phyloP scores from a whole-genome alignment of 1,140 invertebrate species.

The Apis dorsata region DNA sequence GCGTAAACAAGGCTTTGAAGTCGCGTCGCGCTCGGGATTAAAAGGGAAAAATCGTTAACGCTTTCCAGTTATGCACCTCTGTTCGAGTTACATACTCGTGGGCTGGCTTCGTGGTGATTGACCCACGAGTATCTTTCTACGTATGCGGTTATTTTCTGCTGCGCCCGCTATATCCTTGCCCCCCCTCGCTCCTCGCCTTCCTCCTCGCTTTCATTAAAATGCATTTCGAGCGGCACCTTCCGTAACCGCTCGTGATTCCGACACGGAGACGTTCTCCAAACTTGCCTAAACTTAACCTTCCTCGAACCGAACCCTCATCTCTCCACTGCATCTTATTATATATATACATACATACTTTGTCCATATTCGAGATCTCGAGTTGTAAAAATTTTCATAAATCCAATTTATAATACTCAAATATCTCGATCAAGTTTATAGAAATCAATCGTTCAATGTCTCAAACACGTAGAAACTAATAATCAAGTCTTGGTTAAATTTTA shows the following conservation, averaged over 20 bases:
- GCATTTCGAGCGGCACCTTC: background rate
- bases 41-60: slow-evolving; percentile 40
- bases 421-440: too few relatives aligned
- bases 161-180: slow-evolving; percentile 1
- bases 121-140: slow-evolving; percentile 46
- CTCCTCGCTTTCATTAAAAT: background rate
- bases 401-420: too few relatives aligned
- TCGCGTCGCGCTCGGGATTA: background rate
- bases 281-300: background rate
- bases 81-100: slow-evolving; percentile 28
- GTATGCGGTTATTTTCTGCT: slow-evolving; percentile 40
- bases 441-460: too few relatives aligned
- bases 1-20: too few relatives aligned
- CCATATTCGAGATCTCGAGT: too few relatives aligned
- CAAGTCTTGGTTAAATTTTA: too few relatives aligned
- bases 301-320: background rate
- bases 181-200: background rate
- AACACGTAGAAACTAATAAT: too few relatives aligned
- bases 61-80: slow-evolving; percentile 46
- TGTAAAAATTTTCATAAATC: too few relatives aligned
- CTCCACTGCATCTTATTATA: too few relatives aligned
- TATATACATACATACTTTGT: too few relatives aligned
- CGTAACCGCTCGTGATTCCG: background rate
- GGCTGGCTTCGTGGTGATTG: slow-evolving; percentile 11
- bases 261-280: background rate